phyloP scores from a whole-genome alignment of 2,113 vertebrate genomes.

The Orientallactaga bullata region DNA sequence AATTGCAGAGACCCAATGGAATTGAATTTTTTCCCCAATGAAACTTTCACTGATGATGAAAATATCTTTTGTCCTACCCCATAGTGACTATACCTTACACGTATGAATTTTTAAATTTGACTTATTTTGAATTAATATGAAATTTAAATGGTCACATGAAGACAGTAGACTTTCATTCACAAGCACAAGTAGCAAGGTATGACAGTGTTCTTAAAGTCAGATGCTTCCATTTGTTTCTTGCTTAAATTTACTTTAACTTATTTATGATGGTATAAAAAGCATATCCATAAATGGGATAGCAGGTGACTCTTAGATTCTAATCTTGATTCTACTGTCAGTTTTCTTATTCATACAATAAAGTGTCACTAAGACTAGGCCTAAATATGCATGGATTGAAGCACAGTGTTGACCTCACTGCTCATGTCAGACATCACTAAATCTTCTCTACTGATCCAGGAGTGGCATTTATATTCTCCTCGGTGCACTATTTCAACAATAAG shows the following conservation, averaged over 20 bases:
- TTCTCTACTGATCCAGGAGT: not conserved
- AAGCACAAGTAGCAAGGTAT: not conserved
- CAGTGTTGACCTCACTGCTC: not conserved
- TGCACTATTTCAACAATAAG: not conserved
- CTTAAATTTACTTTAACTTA: not conserved
- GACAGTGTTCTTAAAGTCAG: not conserved
- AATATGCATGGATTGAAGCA: not conserved
- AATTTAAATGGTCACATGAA: not conserved
- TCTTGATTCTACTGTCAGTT: not conserved
- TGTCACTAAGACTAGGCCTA: not conserved
- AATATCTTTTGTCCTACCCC: not conserved
- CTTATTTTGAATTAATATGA: conserved; percentile 34
- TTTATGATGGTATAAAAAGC: not conserved
- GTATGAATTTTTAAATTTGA: not conserved
- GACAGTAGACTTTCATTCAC: not conserved
- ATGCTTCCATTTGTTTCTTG: not conserved
- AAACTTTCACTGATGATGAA: not conserved
- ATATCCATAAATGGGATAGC: not conserved
- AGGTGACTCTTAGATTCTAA: not conserved
- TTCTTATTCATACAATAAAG: not conserved
- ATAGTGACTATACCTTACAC: not conserved
- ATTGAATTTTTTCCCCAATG: not conserved
- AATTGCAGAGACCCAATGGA: not conserved
- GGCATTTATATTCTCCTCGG: not conserved
- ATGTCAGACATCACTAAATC: not conserved